Conservation (phyloP, 2,888 invertebrate genomes). For the Drosophila lutescens region DNA sequence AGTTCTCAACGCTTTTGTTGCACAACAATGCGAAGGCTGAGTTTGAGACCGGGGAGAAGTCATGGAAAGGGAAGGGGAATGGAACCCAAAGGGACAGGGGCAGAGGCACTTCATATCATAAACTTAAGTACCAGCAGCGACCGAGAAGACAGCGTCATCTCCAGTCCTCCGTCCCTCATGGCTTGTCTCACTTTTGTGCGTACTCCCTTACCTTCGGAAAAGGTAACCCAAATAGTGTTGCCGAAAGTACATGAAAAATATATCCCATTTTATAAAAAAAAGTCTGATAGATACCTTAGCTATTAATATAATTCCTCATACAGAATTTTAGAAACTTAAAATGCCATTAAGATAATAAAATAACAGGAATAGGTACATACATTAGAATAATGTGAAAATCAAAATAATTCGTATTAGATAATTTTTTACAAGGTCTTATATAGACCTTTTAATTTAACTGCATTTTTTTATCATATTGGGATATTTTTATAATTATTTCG, state of each 20-base stretch:
- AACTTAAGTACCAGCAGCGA: slow-evolving; percentile 45
- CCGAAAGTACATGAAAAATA: background rate
- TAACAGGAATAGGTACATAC: too few species aligned
- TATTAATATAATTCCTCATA: too few species aligned
- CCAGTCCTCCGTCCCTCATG: slow-evolving; percentile 19
- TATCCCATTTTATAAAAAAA: too few species aligned
- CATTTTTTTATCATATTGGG: too few species aligned
- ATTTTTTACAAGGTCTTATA: too few species aligned
- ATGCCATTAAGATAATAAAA: too few species aligned
- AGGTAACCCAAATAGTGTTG: slow-evolving; percentile 18
- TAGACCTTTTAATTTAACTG: too few species aligned
- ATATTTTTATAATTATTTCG: too few species aligned
- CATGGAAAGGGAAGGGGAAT: background rate
- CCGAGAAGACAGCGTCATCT: slow-evolving; percentile 28
- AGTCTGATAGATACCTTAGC: too few species aligned
- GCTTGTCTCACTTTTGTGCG: slow-evolving; percentile 53
- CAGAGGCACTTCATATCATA: slow-evolving; percentile 63
- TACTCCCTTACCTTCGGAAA: slow-evolving; percentile 47
- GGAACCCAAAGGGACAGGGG: slow-evolving; percentile 6
- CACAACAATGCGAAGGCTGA: slow-evolving; percentile 73
- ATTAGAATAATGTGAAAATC: too few species aligned
- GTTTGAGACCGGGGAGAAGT: slow-evolving; percentile 26
- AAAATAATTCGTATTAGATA: too few species aligned
- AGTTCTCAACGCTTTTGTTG: slow-evolving; percentile 77
- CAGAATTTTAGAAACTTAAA: too few species aligned